These are phyloP conservation scores for Cotesia vestalis DNA, from an alignment of 1,140 invertebrate species.

Conservation along the genomic window DNA sequence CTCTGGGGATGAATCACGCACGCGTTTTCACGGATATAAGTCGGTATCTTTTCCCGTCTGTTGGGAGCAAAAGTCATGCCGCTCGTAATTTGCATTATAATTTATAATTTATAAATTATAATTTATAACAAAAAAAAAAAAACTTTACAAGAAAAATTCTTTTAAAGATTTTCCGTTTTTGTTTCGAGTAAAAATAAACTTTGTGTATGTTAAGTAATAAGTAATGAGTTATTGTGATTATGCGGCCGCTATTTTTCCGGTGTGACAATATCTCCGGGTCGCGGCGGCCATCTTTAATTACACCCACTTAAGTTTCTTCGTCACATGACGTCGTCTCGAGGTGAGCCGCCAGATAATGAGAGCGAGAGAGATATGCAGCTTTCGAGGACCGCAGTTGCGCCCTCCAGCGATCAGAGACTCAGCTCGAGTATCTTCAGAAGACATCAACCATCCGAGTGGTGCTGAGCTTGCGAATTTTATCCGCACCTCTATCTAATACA, in stretches of 20 bases:
- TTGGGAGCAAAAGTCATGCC: no score
- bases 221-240: not conserved
- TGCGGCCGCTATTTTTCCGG: not conserved
- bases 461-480: constrained; percentile 1
- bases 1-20: constrained; percentile 46
- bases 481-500: not conserved
- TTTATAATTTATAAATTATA: no score
- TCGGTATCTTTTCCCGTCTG: constrained; percentile 15
- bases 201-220: no score
- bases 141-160: constrained; percentile 6
- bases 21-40: not conserved
- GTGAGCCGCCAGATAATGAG: constrained; percentile 9
- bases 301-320: constrained; percentile 48
- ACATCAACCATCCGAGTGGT: constrained; percentile 4
- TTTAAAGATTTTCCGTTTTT: no score
- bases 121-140: no score
- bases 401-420: not conserved
- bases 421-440: constrained; percentile 1
- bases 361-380: not conserved
- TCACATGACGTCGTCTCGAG: constrained; percentile 40
- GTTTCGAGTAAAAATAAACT: not conserved
- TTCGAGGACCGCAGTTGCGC: not conserved
- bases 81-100: no score
- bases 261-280: not conserved
- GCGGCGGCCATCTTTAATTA: constrained; percentile 51